phyloP scores from a whole-genome alignment of 2,888 invertebrate genomes.

The Malachius bipustulatus region DNA sequence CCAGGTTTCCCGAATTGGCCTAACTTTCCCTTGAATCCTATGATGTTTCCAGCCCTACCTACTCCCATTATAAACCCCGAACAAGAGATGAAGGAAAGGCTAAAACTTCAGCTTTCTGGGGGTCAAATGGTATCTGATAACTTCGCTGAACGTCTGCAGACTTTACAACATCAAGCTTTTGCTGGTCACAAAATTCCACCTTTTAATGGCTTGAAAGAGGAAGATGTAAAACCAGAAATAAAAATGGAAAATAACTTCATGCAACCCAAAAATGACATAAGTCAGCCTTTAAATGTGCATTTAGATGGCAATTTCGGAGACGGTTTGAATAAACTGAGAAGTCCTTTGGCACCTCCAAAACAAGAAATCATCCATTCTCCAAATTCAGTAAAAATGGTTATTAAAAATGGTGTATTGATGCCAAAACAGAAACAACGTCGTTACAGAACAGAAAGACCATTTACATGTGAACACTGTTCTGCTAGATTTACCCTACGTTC shows the following conservation, averaged over 20 bases:
- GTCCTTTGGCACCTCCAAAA: constrained; percentile 39
- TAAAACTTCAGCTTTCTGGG: constrained; percentile 56
- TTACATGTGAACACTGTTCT: constrained; percentile 82
- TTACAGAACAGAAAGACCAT: constrained; percentile 82
- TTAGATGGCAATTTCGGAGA: constrained; percentile 26
- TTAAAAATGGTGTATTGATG: constrained; percentile 81
- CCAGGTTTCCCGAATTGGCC: constrained; percentile 34
- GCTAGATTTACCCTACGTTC: constrained; percentile 84
- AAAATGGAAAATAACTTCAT: constrained; percentile 17
- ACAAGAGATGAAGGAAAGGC: constrained; percentile 55
- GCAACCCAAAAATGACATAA: constrained; percentile 36
- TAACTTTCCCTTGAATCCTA: constrained; percentile 52
- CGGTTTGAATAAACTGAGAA: constrained; percentile 27
- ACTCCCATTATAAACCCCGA: constrained; percentile 43
- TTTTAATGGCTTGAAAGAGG: constrained; percentile 23
- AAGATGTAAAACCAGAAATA: constrained; percentile 20
- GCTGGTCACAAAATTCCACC: constrained; percentile 16
- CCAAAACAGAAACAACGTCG: constrained; percentile 85
- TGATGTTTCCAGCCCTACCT: constrained; percentile 48
- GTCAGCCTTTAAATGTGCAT: constrained; percentile 40
- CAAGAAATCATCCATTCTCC: constrained; percentile 42
- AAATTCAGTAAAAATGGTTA: constrained; percentile 75
- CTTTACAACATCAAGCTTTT: constrained; percentile 20
- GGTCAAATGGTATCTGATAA: constrained; percentile 50
- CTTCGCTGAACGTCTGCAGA: constrained; percentile 25